Conservation (phyloP, 2,113 vertebrate species). For the Trinectes maculatus region DNA sequence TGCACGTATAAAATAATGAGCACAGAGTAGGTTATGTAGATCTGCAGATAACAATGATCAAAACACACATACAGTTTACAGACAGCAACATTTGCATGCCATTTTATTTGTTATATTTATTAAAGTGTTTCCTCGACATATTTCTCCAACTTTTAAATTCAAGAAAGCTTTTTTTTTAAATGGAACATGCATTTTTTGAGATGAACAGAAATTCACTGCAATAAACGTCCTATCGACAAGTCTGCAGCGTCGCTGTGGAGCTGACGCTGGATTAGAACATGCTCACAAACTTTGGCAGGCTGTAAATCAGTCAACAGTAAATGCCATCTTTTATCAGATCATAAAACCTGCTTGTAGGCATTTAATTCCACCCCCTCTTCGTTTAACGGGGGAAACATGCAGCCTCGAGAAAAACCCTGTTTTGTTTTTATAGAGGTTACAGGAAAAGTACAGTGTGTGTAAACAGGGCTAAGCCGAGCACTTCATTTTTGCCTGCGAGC, state of each 20-base stretch:
- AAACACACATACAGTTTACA: too few species aligned
- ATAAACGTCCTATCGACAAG: slow-evolving; percentile 65
- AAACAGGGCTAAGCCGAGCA: slow-evolving; percentile 64
- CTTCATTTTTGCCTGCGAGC: slow-evolving; percentile 74
- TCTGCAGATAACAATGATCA: neutral
- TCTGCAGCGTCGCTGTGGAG: slow-evolving; percentile 56
- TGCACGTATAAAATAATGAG: slow-evolving; percentile 29
- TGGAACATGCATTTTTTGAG: neutral
- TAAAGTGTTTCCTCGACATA: neutral
- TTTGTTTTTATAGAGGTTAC: slow-evolving; percentile 75
- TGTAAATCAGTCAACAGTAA: slow-evolving; percentile 83
- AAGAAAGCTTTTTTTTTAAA: neutral
- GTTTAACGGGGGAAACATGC: slow-evolving; percentile 75
- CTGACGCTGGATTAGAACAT: slow-evolving; percentile 66
- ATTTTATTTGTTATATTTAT: too few species aligned
- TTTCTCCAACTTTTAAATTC: neutral
- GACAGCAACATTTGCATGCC: too few species aligned
- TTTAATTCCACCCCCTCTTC: slow-evolving; percentile 76
- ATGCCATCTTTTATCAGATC: slow-evolving; percentile 84
- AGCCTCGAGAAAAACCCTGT: slow-evolving; percentile 73
- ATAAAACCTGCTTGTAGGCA: slow-evolving; percentile 82
- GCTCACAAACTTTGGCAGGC: slow-evolving; percentile 79
- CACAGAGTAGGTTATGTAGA: slow-evolving; percentile 12
- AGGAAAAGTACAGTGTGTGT: slow-evolving; percentile 63
- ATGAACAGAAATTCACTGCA: neutral